phyloP scores from a whole-genome alignment of 2,113 vertebrate species.

The Grus americana region DNA sequence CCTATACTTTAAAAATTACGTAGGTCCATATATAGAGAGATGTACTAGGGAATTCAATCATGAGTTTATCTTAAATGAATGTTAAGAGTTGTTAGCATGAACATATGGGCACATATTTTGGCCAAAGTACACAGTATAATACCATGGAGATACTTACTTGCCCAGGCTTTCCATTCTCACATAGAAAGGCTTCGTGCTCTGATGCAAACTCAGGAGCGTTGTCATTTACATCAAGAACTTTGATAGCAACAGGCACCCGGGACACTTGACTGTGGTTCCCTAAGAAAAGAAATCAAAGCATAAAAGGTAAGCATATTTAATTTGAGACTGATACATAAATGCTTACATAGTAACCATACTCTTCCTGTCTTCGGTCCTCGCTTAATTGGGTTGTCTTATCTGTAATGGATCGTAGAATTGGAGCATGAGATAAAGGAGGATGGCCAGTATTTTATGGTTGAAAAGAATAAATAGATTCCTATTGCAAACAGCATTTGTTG shows the following conservation, averaged over 20 bases:
- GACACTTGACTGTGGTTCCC: slow-evolving; percentile 98
- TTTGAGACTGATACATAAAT: neutral
- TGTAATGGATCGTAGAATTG: neutral
- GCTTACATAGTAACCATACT: neutral
- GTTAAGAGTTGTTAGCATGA: neutral
- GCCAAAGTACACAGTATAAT: slow-evolving; percentile 17
- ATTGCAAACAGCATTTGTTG: slow-evolving; percentile 50
- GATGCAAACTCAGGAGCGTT: slow-evolving; percentile 95
- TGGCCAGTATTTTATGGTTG: neutral
- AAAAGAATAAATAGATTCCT: slow-evolving; percentile 50
- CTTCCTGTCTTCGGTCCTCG: neutral
- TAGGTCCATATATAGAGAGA: neutral
- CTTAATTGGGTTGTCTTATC: slow-evolving; percentile 23
- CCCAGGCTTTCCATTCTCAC: slow-evolving; percentile 96
- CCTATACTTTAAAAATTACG: neutral
- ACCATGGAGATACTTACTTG: slow-evolving; percentile 81
- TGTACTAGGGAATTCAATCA: neutral
- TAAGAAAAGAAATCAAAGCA: slow-evolving; percentile 70
- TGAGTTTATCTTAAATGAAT: neutral
- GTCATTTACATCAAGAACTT: slow-evolving; percentile 98
- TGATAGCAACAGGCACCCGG: slow-evolving; percentile 90
- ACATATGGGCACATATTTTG: neutral
- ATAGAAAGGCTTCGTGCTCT: slow-evolving; percentile 93
- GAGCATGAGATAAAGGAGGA: slow-evolving; percentile 13
- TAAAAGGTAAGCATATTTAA: slow-evolving; percentile 22